Evolutionary conservation across 2,797 vertebrate species (phyloP).

Genomic region (Emys orbicularis): DNA sequence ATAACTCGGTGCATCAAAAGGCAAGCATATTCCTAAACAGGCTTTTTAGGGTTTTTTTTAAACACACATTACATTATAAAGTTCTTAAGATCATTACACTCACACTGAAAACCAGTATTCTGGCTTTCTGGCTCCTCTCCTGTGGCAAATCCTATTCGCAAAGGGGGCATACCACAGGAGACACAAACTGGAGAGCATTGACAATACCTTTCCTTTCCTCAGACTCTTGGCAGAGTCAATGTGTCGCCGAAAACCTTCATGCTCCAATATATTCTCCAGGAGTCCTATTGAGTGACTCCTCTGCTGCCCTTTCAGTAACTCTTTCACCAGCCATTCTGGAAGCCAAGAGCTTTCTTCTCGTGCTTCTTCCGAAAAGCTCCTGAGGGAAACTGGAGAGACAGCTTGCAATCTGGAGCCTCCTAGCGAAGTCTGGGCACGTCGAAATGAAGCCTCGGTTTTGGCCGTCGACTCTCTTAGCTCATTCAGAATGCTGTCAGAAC

Average conservation of each 20-base stretch:
- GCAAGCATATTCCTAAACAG: background rate
- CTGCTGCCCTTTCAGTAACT: constrained; percentile 73
- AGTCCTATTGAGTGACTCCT: constrained; percentile 75
- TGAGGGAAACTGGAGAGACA: background rate
- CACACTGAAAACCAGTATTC: background rate
- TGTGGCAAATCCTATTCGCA: background rate
- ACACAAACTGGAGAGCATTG: background rate
- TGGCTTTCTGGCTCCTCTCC: background rate
- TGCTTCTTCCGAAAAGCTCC: background rate
- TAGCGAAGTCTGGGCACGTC: background rate
- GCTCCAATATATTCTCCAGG: constrained; percentile 45
- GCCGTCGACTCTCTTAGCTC: constrained; percentile 29
- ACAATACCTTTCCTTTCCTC: constrained; percentile 76
- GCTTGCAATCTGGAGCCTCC: background rate
- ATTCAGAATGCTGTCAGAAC: constrained; percentile 71
- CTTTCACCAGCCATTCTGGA: constrained; percentile 77
- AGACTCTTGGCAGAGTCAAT: constrained; percentile 41
- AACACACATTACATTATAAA: background rate
- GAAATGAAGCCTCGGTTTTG: too few species aligned
- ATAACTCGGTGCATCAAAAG: background rate
- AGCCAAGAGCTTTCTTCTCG: background rate
- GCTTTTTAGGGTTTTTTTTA: background rate
- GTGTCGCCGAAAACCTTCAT: background rate
- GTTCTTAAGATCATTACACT: background rate
- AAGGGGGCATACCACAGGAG: background rate